These are phyloP conservation scores for Leptopilina boulardi DNA, from an alignment of 1,140 invertebrate genomes.

Conservation along the genomic window DNA sequence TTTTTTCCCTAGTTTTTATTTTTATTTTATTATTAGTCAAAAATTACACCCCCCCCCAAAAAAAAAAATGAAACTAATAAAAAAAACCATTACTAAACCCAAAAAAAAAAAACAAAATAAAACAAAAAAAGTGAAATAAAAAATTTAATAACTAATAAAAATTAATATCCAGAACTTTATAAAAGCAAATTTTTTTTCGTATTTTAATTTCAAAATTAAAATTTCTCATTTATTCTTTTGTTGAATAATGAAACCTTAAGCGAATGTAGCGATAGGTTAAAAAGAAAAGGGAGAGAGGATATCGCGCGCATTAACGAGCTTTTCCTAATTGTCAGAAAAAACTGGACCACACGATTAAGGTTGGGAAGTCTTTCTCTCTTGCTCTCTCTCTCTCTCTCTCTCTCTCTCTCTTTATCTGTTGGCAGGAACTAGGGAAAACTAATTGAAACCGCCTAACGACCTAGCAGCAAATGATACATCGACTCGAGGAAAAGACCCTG, in stretches of 20 bases:
- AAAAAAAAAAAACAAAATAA: too few species aligned
- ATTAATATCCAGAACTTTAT: too few species aligned
- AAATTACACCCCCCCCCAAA: too few species aligned
- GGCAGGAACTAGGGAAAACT: conserved; percentile 71
- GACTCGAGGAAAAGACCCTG: conserved; percentile 66
- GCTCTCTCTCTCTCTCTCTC: conserved; percentile 49
- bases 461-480: conserved; percentile 75
- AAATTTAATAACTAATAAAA: too few species aligned
- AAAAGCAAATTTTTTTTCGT: too few species aligned
- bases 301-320: conserved; percentile 71
- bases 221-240: conserved; percentile 21
- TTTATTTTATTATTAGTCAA: too few species aligned
- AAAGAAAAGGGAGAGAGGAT: conserved; percentile 52
- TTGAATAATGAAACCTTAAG: background rate
- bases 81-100: too few species aligned
- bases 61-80: too few species aligned
- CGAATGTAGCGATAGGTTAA: background rate
- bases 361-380: conserved; percentile 51
- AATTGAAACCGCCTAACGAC: conserved; percentile 77
- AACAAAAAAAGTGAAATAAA: too few species aligned
- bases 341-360: conserved; percentile 70
- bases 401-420: conserved; percentile 50
- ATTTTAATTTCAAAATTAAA: too few species aligned
- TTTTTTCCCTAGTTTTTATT: too few species aligned
- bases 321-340: conserved; percentile 75